A percentile compares a stretch with the other conserved stretches of the same genome.
Conservation (phyloP, 2,888 invertebrate species). For the Thymelicus lineola region DNA sequence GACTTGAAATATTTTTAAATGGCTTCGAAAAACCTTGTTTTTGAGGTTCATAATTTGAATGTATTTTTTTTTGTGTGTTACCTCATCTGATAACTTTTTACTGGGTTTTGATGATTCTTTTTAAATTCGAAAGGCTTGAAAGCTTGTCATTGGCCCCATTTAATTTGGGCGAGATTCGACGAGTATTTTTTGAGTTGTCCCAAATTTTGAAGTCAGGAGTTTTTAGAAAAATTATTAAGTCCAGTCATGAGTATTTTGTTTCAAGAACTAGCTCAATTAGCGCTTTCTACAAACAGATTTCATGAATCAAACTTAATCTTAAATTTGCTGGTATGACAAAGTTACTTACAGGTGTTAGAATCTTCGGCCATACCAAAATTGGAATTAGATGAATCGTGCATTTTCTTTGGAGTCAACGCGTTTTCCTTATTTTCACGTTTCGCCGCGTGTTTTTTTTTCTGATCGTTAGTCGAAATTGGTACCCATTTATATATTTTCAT, state of each 20-base stretch:
- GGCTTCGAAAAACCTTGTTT: too few species aligned
- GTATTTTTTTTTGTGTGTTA: too few species aligned
- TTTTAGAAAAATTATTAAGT: neutral
- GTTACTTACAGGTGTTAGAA: constrained; percentile 93
- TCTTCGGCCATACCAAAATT: constrained; percentile 95
- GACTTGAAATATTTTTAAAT: too few species aligned
- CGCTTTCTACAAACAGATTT: neutral
- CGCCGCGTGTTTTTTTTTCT: constrained; percentile 88
- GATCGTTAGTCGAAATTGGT: constrained; percentile 92
- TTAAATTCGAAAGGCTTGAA: too few species aligned
- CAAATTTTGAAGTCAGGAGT: too few species aligned
- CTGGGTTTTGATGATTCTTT: too few species aligned
- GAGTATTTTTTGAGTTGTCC: too few species aligned
- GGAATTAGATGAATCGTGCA: constrained; percentile 90
- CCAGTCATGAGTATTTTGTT: neutral
- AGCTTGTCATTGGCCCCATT: too few species aligned
- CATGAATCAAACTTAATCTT: neutral
- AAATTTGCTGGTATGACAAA: neutral
- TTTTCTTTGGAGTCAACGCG: constrained; percentile 87
- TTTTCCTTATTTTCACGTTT: constrained; percentile 93
- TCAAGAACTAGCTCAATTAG: neutral
- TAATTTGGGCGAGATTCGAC: too few species aligned
- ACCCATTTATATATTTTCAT: constrained; percentile 99
- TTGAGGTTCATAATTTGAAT: too few species aligned
- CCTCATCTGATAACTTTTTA: too few species aligned